A percentile compares a stretch with the other conserved stretches of the same genome.
These are phyloP conservation scores for Thunnus thynnus DNA, from an alignment of 2,113 vertebrate species.

Conservation along the genomic window DNA sequence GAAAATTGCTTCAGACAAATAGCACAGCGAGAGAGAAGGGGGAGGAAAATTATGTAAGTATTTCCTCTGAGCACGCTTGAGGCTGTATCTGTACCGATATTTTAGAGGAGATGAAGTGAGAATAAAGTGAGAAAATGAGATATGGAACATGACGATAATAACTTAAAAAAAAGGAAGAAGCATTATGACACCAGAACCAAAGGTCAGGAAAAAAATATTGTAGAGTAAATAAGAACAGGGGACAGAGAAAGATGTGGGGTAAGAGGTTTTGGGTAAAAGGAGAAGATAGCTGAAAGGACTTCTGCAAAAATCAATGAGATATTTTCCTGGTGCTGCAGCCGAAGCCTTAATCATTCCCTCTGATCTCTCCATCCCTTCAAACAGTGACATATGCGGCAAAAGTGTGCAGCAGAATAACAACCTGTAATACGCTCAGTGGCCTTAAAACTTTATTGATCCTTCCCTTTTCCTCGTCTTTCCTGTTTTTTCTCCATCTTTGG, in stretches of 20 bases:
- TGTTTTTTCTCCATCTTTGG: conserved; percentile 8
- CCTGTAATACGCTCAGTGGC: conserved; percentile 51
- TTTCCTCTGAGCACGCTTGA: conserved; percentile 14
- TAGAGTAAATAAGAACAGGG: conserved; percentile 6
- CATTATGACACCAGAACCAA: not conserved
- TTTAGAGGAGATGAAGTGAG: not conserved
- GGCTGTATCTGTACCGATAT: not conserved
- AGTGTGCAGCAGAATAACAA: conserved; percentile 51
- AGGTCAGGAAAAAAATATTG: conserved; percentile 1
- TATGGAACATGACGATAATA: not conserved
- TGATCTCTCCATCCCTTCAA: conserved; percentile 61
- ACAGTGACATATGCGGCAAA: conserved; percentile 50
- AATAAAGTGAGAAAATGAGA: conserved; percentile 13
- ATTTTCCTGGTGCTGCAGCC: conserved; percentile 31
- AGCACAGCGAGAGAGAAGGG: not conserved
- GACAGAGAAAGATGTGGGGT: not conserved
- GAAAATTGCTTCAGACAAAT: conserved; percentile 50
- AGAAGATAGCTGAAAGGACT: conserved; percentile 22
- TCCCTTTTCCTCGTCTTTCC: conserved; percentile 8
- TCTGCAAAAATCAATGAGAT: conserved; percentile 47
- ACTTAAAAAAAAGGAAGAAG: not conserved
- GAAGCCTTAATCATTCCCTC: conserved; percentile 34
- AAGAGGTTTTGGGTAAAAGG: conserved; percentile 10
- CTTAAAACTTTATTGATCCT: conserved; percentile 59
- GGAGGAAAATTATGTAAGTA: conserved; percentile 1